Base-by-base conservation (phyloP, 2,113 vertebrate species). In the Rhinopomastus cyanomelas region DNA sequence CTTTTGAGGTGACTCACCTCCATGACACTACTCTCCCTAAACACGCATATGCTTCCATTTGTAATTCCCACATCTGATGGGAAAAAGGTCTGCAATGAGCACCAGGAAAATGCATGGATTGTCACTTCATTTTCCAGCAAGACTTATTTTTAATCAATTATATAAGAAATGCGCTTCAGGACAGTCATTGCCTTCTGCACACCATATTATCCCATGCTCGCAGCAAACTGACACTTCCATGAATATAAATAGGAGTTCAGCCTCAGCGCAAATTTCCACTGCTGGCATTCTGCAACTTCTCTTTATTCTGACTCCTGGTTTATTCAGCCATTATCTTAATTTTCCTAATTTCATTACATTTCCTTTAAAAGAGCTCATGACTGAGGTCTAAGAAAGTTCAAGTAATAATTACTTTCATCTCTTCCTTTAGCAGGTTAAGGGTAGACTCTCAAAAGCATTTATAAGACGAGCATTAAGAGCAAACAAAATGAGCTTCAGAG, bases 271-370 rank as follows among this genome's bases (percentile, higher is more conserved):
- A 94, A 75, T 95, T 82, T 96, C 95, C 71, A 39, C 12, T 81
- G 76, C 21, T 92, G 94, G 87, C 85, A 93, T 89, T 85, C 79
- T 91, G 75, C 87, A 91, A 69, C 59, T 95, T 94, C 88, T 95
- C 26, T 95, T 96, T 95, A 96, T 96, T 96, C 95, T 85, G 92
- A 96, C 87, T 95, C 88, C 87, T 76, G 85, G 91, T 96, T 97
- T 96, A 93, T 95, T 96, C 95, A 95, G 87, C 75, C 88, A 87
- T 78, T 92, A 85, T 76, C 83, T 95, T 88, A 25, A 82, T 95
- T 95, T 93, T 82, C 85, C 87, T 96, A 79, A 87, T 92, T 96
- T 94, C 64, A 77, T 88, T 89, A 84, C 62, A 94, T 85, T 88
- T 95, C 78, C 92, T 95, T 96, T 89, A 94, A 94, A 95, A 87